A percentile compares a stretch with the other conserved stretches of the same genome.
phyloP scores from a whole-genome alignment of 2,113 vertebrate genomes.

The Hydrolagus affinis region DNA sequence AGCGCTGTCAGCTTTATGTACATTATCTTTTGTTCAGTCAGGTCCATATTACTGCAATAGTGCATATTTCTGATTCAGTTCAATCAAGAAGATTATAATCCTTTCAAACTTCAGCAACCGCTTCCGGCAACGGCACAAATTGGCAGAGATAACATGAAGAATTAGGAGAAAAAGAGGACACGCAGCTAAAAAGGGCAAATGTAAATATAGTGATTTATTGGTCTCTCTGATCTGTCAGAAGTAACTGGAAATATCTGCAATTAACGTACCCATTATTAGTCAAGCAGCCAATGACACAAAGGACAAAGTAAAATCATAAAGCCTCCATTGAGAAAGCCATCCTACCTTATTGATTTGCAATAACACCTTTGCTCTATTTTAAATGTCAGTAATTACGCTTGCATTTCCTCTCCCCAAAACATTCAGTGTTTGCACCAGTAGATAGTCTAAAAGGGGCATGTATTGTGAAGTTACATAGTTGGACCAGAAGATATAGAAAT shows the following conservation, averaged over 20 bases:
- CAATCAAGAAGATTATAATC: not conserved
- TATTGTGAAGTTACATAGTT: not conserved
- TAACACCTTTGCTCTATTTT: not conserved
- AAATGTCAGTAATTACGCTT: not conserved
- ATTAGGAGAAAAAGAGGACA: not conserved
- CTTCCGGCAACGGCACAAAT: not conserved
- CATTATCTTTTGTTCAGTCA: not conserved
- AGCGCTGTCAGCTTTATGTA: not conserved
- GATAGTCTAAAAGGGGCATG: not conserved
- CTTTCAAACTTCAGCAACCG: not conserved
- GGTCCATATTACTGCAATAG: not conserved
- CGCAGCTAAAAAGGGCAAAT: not conserved
- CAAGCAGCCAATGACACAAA: not conserved
- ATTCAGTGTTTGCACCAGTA: not conserved
- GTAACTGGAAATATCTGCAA: not conserved
- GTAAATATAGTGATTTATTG: not conserved
- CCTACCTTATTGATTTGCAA: not conserved
- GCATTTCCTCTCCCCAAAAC: no score
- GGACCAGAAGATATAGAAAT: not conserved
- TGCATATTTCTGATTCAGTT: not conserved
- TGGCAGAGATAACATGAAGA: not conserved
- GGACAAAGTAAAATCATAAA: not conserved
- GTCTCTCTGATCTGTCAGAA: not conserved
- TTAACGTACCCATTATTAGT: not conserved
- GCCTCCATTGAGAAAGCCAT: not conserved